Evolutionary conservation across 2,888 invertebrate species (phyloP).

Genomic region (Napeogenes sylphis): DNA sequence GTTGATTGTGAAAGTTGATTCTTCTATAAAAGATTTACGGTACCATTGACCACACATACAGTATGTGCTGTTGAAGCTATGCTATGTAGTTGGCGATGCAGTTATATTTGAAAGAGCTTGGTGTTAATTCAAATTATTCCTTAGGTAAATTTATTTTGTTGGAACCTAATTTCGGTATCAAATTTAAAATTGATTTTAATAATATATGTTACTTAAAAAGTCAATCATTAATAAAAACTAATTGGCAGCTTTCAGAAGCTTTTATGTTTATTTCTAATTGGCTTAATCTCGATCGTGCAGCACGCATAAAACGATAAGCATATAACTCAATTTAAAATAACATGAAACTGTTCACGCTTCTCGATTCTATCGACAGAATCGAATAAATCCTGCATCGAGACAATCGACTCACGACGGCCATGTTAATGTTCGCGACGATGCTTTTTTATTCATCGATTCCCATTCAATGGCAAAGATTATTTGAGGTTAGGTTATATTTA

Average conservation of each 20-base stretch:
- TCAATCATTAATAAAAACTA: background rate
- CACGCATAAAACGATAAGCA: conserved; percentile 24
- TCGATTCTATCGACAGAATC: conserved; percentile 37
- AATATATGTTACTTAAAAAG: background rate
- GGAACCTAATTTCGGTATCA: no score
- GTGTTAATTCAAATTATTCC: background rate
- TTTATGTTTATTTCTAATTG: conserved; percentile 7
- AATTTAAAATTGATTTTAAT: background rate
- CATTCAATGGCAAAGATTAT: conserved; percentile 17
- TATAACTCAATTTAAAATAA: conserved; percentile 34
- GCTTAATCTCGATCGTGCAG: conserved; percentile 18
- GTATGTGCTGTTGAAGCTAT: background rate
- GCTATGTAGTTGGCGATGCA: no score
- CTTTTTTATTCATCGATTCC: conserved; percentile 1
- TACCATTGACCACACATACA: conserved; percentile 9
- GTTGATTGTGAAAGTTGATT: conserved; percentile 37
- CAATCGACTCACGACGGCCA: conserved; percentile 45
- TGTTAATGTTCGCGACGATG: conserved; percentile 11
- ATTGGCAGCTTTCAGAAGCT: background rate
- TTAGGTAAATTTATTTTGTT: no score
- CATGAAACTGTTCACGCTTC: conserved; percentile 20
- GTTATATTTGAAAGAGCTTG: background rate
- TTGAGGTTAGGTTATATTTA: background rate
- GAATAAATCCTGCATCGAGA: conserved; percentile 50
- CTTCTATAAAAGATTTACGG: conserved; percentile 21